Evolutionary conservation across 2,797 vertebrate species (phyloP), one percentile per base, ranked within the genome.

Genomic region (Spinus olivaceus): DNA sequence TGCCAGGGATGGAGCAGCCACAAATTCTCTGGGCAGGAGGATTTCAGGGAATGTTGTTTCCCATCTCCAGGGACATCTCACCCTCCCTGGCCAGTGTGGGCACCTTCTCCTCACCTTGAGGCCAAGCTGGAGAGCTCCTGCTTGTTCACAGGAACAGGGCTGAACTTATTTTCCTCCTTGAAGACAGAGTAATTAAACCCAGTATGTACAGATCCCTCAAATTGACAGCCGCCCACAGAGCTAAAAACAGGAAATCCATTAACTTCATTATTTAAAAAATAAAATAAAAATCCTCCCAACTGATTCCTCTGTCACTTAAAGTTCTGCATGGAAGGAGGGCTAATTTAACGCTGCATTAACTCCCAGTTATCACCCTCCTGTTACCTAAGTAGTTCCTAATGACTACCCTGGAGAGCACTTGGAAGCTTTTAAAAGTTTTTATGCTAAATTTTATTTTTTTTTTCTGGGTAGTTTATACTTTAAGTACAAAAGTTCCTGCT

Each of bases 371-470:
- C 95, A 95, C 97, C 96, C 97, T 97, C 94, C 95, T 97, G 96
- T 94, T 97, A 97, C 97, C 96, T 97, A 97, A 97, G 97, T 97
- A 97, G 95, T 97, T 97, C 93, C 96, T 97, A 97, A 97, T 97
- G 96, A 97, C 80, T 96, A 97, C 97, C 97, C 97, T 95, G 88
- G 97, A 97, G 97, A 97, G 97, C 95, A 97, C 97, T 97, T 97
- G 94, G 93, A 95, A 97, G 97, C 97, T 98, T 98, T 98, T 97
- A 97, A 97, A 97, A 97, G 96, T 97, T 98, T 97, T 97, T 95
- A 94, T 96, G 92, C 72, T 94, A 94, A 96, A 94, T 87, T 90
- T 94, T 97, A 76, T 93, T 91, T 77, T 66, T 86, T 95, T 96
- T 90, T 93, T 30, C 70, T 54, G 33, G 93, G 81, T 90, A 87